phyloP scores from a whole-genome alignment of 92 coral and sea anemone species.

The Porites lobata region DNA sequence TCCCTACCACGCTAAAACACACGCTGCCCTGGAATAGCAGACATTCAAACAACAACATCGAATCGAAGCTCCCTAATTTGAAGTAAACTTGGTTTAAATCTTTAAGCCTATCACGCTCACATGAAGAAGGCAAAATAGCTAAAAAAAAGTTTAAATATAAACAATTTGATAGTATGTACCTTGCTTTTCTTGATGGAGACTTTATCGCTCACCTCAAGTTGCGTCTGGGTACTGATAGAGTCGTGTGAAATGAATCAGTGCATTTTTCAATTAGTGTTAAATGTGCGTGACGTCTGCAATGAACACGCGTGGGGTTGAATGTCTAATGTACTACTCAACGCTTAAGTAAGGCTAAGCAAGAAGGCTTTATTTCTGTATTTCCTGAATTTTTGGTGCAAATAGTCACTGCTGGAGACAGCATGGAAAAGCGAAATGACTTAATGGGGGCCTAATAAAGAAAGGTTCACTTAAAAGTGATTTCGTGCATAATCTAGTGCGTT shows the following conservation, averaged over 20 bases:
- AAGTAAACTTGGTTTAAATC: neutral
- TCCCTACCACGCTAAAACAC: too few species aligned
- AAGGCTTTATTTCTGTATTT: neutral
- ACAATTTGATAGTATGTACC: neutral
- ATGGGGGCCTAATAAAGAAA: neutral
- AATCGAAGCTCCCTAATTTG: too few species aligned
- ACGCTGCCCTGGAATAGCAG: too few species aligned
- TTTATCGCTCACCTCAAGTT: neutral
- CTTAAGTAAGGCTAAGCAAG: neutral
- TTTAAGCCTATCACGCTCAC: neutral
- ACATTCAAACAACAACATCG: too few species aligned
- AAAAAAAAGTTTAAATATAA: neutral
- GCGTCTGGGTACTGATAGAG: neutral
- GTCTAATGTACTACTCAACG: neutral
- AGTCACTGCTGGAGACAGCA: neutral
- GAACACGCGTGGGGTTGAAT: slow-evolving; percentile 16
- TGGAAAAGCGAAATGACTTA: neutral
- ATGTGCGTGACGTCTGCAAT: slow-evolving; percentile 19
- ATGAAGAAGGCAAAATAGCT: neutral
- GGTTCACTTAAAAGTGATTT: neutral
- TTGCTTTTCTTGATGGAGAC: neutral
- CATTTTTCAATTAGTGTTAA: neutral
- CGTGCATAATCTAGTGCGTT: neutral
- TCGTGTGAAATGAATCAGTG: neutral
- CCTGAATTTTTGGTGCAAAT: neutral